phyloP scores from a whole-genome alignment of 2,888 invertebrate species.

The Dynastes maya region DNA sequence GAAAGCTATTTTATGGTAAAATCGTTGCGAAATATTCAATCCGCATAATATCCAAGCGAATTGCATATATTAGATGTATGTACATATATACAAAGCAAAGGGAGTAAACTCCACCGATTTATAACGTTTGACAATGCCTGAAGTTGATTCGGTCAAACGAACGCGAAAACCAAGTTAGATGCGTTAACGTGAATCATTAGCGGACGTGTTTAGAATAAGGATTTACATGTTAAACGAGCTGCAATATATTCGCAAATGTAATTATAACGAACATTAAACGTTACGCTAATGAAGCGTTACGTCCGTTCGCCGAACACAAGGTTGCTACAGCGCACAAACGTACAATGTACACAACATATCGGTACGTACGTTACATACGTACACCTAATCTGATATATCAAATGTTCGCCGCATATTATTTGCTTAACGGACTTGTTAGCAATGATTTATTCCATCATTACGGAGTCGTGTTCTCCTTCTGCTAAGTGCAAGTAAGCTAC shows the following conservation, averaged over 20 bases:
- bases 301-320: constrained; percentile 25
- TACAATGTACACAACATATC: constrained; percentile 16
- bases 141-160: constrained; percentile 4
- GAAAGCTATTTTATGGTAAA: too few relatives aligned
- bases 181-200: constrained; percentile 42
- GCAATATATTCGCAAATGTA: constrained; percentile 47
- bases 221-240: constrained; percentile 46
- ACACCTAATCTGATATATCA: constrained; percentile 44
- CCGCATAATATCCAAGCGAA: too few relatives aligned
- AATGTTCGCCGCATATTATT: constrained; percentile 25
- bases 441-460: constrained; percentile 8
- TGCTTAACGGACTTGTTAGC: constrained; percentile 18
- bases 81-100: too few relatives aligned
- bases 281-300: constrained; percentile 46
- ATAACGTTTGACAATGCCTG: not conserved
- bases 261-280: constrained; percentile 48
- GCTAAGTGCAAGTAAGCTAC: too few relatives aligned
- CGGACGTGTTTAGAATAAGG: constrained; percentile 45
- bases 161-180: constrained; percentile 18
- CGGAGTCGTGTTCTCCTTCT: not conserved
- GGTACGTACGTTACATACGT: constrained; percentile 15
- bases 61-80: too few relatives aligned
- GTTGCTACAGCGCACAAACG: constrained; percentile 26
- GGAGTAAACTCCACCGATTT: not conserved
- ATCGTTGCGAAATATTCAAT: too few relatives aligned